phyloP scores from a whole-genome alignment of 2,113 vertebrate species.

The Lagenorhynchus albirostris region DNA sequence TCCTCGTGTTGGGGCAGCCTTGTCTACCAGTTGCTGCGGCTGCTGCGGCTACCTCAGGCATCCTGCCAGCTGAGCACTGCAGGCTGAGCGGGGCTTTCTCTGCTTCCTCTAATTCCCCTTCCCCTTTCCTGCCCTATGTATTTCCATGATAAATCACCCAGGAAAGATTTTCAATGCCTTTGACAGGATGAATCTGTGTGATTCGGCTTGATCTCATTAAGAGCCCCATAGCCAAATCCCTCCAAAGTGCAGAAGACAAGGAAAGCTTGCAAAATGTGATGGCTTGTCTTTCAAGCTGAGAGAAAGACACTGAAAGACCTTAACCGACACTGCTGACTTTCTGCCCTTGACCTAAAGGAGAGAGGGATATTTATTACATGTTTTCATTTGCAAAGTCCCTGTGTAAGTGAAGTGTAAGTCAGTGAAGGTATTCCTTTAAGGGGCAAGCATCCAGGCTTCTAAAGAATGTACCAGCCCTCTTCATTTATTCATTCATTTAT shows the following conservation, averaged over 20 bases:
- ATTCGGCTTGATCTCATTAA: conserved; percentile 53
- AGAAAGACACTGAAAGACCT: neutral
- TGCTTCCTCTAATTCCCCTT: neutral
- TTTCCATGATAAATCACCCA: conserved; percentile 62
- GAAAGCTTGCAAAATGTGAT: neutral
- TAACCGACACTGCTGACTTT: neutral
- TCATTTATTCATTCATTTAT: neutral
- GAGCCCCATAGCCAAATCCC: conserved; percentile 2
- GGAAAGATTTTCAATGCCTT: conserved; percentile 51
- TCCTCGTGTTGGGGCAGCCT: neutral
- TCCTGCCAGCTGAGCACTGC: neutral
- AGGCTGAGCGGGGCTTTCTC: neutral
- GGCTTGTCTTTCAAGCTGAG: conserved; percentile 14
- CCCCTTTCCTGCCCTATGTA: conserved; percentile 30
- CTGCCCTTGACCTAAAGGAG: conserved; percentile 42
- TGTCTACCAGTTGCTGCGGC: neutral
- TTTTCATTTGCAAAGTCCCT: neutral
- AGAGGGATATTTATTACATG: neutral
- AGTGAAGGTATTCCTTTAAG: neutral
- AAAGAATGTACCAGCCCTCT: neutral
- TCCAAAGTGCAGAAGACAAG: neutral
- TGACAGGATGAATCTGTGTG: conserved; percentile 57
- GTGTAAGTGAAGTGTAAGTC: neutral
- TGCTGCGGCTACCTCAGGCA: rapidly evolving
- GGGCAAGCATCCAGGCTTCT: neutral